phyloP scores from a whole-genome alignment of 2,113 vertebrate species.

The Grallaria varia region DNA sequence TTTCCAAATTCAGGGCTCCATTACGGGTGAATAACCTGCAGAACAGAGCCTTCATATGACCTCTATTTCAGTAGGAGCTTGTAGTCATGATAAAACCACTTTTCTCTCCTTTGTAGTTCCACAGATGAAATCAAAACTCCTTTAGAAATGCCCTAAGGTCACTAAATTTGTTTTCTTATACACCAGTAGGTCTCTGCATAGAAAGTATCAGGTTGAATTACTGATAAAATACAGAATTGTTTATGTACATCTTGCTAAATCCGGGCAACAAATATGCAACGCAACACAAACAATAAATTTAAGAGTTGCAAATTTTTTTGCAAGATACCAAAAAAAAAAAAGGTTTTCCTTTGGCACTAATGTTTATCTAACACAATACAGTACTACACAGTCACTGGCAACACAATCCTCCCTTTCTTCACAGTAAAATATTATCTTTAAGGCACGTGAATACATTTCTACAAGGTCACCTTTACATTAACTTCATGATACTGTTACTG shows the following conservation, averaged over 20 bases:
- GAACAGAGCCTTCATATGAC: neutral
- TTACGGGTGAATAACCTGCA: neutral
- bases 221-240: neutral
- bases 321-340: neutral
- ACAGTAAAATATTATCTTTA: neutral
- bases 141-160: neutral
- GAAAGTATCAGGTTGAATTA: neutral
- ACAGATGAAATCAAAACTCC: neutral
- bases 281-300: neutral
- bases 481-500: neutral
- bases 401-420: neutral
- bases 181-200: neutral
- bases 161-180: neutral
- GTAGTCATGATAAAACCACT: neutral
- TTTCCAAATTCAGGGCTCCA: neutral
- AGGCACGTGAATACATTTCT: neutral
- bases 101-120: neutral
- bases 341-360: neutral
- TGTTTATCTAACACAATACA: neutral
- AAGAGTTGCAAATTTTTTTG: neutral
- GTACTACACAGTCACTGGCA: neutral
- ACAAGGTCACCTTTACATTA: neutral
- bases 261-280: neutral
- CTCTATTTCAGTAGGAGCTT: neutral
- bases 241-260: neutral